A percentile compares a stretch with the other conserved stretches of the same genome.
Evolutionary conservation across 2,888 invertebrate species (phyloP).

Genomic region (Metallyticus violacea): DNA sequence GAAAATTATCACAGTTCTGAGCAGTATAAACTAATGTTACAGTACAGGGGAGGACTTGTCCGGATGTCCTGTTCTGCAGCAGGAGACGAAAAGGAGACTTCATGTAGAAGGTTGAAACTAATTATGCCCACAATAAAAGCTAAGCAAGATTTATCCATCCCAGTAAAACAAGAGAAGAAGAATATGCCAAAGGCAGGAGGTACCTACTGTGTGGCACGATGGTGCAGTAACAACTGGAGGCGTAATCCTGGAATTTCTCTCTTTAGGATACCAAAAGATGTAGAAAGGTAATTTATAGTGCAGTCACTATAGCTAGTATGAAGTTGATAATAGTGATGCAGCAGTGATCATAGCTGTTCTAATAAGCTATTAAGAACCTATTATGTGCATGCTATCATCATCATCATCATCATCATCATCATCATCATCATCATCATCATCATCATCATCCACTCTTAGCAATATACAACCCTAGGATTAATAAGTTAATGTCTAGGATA

Average conservation of each 20-base stretch:
- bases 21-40: background rate
- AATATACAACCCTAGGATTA: too few relatives aligned
- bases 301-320: too few relatives aligned
- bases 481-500: too few relatives aligned
- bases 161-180: background rate
- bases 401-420: too few relatives aligned
- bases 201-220: conserved; percentile 26
- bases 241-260: conserved; percentile 13
- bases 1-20: background rate
- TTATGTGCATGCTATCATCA: too few relatives aligned
- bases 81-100: background rate
- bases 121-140: background rate
- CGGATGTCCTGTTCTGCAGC: background rate
- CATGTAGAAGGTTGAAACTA: background rate
- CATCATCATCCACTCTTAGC: too few relatives aligned
- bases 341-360: too few relatives aligned
- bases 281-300: background rate
- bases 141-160: background rate
- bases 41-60: background rate
- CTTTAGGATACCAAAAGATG: conserved; percentile 22
- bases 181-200: background rate
- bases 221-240: conserved; percentile 25
- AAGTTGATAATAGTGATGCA: too few relatives aligned
- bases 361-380: too few relatives aligned
- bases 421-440: too few relatives aligned